Conservation (phyloP, 2,113 vertebrate genomes). For the Athene noctua region DNA sequence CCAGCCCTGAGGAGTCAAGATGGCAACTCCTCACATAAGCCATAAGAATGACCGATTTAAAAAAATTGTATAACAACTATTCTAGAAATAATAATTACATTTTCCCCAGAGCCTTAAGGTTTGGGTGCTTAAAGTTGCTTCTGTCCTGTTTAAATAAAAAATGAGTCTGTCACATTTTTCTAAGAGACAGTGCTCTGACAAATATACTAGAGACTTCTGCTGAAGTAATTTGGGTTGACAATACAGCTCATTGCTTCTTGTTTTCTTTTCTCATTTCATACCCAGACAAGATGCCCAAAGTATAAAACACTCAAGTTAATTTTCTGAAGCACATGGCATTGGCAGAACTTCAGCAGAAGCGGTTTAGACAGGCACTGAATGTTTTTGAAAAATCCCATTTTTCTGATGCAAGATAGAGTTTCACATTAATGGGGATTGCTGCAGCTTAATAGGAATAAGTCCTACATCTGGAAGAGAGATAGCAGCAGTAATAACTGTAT, state of each 20-base stretch:
- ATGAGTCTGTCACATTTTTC: neutral
- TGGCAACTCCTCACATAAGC: neutral
- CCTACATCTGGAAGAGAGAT: neutral
- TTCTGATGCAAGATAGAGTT: neutral
- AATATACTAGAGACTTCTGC: neutral
- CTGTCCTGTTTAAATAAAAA: neutral
- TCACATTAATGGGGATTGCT: neutral
- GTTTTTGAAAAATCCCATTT: neutral
- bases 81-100: neutral
- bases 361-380: fast-evolving
- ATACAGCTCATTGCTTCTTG: neutral
- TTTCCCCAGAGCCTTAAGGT: neutral
- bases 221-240: neutral
- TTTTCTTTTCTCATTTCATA: neutral
- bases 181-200: neutral
- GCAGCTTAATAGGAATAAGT: neutral
- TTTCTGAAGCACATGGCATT: neutral
- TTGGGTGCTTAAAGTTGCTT: neutral
- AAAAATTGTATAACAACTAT: neutral
- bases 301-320: neutral
- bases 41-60: neutral
- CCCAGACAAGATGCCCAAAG: neutral
- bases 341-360: neutral
- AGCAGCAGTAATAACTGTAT: neutral
- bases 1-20: neutral